A percentile compares a stretch with the other conserved stretches of the same genome.
These are phyloP conservation scores for Ormyrus rosae DNA, from an alignment of 2,888 invertebrate species.

Conservation along the genomic window DNA sequence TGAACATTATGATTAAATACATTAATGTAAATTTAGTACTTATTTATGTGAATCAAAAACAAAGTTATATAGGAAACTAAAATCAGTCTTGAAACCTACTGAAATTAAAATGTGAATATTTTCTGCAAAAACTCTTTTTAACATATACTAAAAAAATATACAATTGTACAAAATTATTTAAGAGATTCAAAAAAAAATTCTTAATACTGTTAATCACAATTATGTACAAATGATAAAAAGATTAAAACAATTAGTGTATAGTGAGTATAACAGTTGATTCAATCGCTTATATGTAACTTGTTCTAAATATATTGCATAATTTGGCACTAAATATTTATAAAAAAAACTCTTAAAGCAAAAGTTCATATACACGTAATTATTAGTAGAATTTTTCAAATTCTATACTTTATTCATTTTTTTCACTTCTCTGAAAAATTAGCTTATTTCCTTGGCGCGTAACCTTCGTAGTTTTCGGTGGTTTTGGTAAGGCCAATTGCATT, in stretches of 20 bases:
- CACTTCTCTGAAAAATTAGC: slow-evolving; percentile 84
- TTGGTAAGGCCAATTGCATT: slow-evolving; percentile 58
- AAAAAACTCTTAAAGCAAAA: slow-evolving; percentile 7
- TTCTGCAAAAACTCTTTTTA: slow-evolving; percentile 17
- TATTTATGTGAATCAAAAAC: background rate
- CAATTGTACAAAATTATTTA: no score
- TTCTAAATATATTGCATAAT: slow-evolving; percentile 2
- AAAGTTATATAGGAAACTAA: background rate
- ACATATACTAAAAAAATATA: background rate
- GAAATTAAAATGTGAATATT: slow-evolving; percentile 1
- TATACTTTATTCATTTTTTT: slow-evolving; percentile 61
- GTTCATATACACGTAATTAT: slow-evolving; percentile 5
- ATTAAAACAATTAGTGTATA: slow-evolving; percentile 1
- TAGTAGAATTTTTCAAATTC: slow-evolving; percentile 10
- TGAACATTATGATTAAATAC: background rate
- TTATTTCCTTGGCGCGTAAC: slow-evolving; percentile 91
- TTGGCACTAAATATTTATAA: slow-evolving; percentile 17
- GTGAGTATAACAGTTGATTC: background rate
- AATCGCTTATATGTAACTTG: background rate
- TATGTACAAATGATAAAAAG: slow-evolving; percentile 31
- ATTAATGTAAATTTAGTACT: background rate
- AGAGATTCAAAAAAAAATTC: background rate
- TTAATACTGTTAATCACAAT: slow-evolving; percentile 38
- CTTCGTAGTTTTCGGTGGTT: slow-evolving; percentile 79
- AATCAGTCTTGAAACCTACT: background rate